These are phyloP conservation scores for Halocynthia roretzi DNA, from an alignment of 23 tunicate species.

Conservation along the genomic window DNA sequence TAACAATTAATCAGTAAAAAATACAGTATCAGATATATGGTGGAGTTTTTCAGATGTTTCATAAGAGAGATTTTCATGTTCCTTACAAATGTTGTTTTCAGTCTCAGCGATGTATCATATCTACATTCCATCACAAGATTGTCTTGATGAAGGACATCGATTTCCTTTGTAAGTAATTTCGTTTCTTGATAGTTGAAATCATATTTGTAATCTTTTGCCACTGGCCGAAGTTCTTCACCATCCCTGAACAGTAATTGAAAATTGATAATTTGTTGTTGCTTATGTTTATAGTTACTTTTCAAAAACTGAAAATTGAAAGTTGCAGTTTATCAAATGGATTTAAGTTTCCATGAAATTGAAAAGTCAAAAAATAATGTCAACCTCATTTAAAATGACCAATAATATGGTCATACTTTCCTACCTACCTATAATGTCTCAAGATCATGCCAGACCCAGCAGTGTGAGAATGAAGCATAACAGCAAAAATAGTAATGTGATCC, in stretches of 20 bases:
- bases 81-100: neutral
- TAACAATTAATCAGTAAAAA: no score
- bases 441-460: slow-evolving; percentile 18
- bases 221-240: slow-evolving; percentile 22
- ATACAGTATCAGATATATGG: no score
- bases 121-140: slow-evolving; percentile 15
- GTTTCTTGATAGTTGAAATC: slow-evolving; percentile 38
- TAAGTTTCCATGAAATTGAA: no score
- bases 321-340: no score
- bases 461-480: slow-evolving; percentile 19
- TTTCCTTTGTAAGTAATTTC: slow-evolving; percentile 11
- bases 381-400: no score
- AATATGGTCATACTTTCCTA: no score
- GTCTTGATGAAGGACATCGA: slow-evolving; percentile 1
- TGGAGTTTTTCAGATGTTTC: no score
- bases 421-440: slow-evolving; percentile 19
- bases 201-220: slow-evolving; percentile 20
- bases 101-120: slow-evolving; percentile 8
- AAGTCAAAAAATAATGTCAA: no score
- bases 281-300: no score
- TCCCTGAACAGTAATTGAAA: slow-evolving; percentile 1
- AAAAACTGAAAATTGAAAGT: no score
- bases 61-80: no score
- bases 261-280: no score
- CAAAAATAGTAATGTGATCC: slow-evolving; percentile 8